Base-by-base conservation (phyloP, 2,888 invertebrate species). In the Leuctra nigra region DNA sequence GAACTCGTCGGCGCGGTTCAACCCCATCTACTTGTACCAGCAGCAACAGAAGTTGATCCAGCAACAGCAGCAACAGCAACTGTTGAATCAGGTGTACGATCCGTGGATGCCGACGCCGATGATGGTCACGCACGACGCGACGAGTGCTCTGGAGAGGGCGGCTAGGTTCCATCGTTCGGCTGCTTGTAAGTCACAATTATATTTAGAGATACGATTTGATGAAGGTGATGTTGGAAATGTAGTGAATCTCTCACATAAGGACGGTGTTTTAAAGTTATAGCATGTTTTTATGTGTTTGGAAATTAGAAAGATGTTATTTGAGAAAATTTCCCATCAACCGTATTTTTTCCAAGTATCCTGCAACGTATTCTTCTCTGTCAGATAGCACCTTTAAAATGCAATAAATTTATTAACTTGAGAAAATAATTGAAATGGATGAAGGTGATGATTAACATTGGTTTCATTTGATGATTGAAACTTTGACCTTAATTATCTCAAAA, bases 141-240 rank as follows among this genome's bases (percentile, higher is more conserved):
- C 50, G 14, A 56, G 46, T 16, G 57, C 65, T 46, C 72, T 85
- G 56, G 84, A 85, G 64, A 74, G 80, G 59, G 83, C 83, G 16
- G 84, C 83, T 1, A 76, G 79, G 63, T 75, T 80, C 60, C 82
- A 86, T 68, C 75, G 83, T 61, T 82, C 78, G 68, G 81, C 84
- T 61, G 84, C 85, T 64, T 77, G 83, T 83, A 71, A 71, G 71
- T 68, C 53, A 4, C 14, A 14, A 11, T 2, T 13, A 48, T 29
- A 7, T 6, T 29, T 29, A 6, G 11, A 29, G n/a, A 38, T 6
- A 14, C 7, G 11, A 38, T 38, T 9, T 38, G n/a, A n/a, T n/a
- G n/a, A n/a, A n/a, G n/a, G n/a, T n/a, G n/a, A 9, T 38, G 4
- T 38, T 38, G 7, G n/a, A n/a, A n/a, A n/a, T n/a, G n/a, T n/a